Base-by-base conservation (phyloP, 2,888 invertebrate genomes). In the Epinotia demarniana region DNA sequence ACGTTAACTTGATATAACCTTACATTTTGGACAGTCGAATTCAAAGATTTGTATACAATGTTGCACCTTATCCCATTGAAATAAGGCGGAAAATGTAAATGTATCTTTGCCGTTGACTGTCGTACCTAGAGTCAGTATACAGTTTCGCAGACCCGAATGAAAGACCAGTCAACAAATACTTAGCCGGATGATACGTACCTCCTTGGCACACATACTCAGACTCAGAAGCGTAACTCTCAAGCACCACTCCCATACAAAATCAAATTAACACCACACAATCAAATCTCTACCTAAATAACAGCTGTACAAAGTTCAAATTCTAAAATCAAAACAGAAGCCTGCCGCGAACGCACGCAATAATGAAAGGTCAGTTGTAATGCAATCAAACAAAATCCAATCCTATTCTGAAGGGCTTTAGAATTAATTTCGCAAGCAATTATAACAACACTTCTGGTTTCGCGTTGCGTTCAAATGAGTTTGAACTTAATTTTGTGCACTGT, bases 211-310 rank as follows among this genome's bases (percentile, higher is more conserved):
- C 33, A 68, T 69, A 46, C 60, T 60, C 46, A 46, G 68, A 58
- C 16, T 57, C 57, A 6, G 57, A 68, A 57, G 39, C 67, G 39
- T 67, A 69, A 69, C 69, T 60, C 46, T 69, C 58, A 69, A 69
- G 69, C 5, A 60, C 69, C 68, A 68, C 68, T 68, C 68, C 69
- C 69, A 60, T 58, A 69, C 69, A 46, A 60, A 69, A 69, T 69
- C 69, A 72, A 72, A 64, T 72, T 64, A 63, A 66, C 49, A 64
- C 3, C 11, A 5, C 8, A 13, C 18, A 60, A 19, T 13, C 49
- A n/a, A 49, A 73, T 11, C 19, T 27, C 23, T 46, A 64, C 63
- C 43, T 16, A 8, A 33, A 53, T 6, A 1, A 12, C 18, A 19
- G 33, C 1, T 1, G 1, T 9, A 16, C 23, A 69, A 46, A 46